Evolutionary conservation across 35 echinoderm and acorn worm genomes (phyloP), one percentile per base, ranked within the genome.

Genomic region (Stichopus chloronotus): DNA sequence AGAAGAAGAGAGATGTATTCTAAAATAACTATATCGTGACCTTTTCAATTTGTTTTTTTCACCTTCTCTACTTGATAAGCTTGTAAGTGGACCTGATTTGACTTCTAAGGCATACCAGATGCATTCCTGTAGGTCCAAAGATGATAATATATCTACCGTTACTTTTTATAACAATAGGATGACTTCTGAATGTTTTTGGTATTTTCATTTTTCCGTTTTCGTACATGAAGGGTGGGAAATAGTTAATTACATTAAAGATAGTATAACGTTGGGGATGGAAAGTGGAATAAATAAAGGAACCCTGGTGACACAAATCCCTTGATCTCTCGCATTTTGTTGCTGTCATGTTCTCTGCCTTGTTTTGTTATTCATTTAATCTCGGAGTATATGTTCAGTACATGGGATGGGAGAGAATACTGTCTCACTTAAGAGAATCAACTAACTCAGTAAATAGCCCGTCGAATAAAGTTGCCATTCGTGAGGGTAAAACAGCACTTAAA

Each of bases 41-140:
- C 82, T 82, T 85, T 85, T 85, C 58, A 53, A 85, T 58, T 85
- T 22, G 21, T 84, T 85, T 85, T 85, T 58, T 56, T 56, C 58
- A 58, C 57, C 58, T 56, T 85, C 17, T 43, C 17, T 82, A 85
- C 55, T 58, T 58, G 82, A 58, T 58, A 85, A 58, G 55, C 55
- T 85, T 56, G 55, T 58, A 58, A 56, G 57, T 85, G 82, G 82
- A 85, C 82, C 57, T 85, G 82, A 23, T 12, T 85, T 85, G 57
- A 85, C 82, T 58, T 85, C 58, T 85, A 85, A 17, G 56, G 82
- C 82, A 85, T 85, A 85, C 82, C 55, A 59, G 52, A 85, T 85
- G 82, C 82, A 85, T 85, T 85, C 82, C 82, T 85, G 55, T 58
- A 85, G 82, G 82, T 85, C 82, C 82, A 85, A 85, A 55, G n/a